phyloP scores from a whole-genome alignment of 1,140 invertebrate genomes.

The Proctacanthus coquilletti region DNA sequence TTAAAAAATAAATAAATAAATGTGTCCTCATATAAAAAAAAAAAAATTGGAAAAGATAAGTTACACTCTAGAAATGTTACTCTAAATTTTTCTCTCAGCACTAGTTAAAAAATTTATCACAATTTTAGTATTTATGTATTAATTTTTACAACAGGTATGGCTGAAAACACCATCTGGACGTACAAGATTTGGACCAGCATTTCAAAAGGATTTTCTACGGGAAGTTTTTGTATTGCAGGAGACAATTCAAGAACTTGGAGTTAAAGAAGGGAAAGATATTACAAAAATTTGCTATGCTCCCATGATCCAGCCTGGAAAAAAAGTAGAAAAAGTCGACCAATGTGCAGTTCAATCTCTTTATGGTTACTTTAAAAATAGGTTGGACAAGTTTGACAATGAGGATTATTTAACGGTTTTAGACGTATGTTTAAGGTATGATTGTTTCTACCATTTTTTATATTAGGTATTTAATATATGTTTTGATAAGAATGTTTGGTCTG shows the following conservation, averaged over 20 bases:
- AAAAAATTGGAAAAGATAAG: too few species aligned
- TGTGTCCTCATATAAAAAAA: too few species aligned
- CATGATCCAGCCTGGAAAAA: constrained; percentile 46
- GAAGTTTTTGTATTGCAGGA: constrained; percentile 48
- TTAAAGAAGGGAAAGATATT: constrained; percentile 34
- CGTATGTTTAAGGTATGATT: constrained; percentile 31
- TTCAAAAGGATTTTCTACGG: constrained; percentile 49
- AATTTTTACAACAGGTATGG: constrained; percentile 1
- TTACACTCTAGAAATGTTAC: too few species aligned
- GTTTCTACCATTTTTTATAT: neutral
- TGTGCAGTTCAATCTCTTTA: constrained; percentile 69
- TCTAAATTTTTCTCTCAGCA: too few species aligned
- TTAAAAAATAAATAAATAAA: too few species aligned
- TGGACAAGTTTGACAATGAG: constrained; percentile 32
- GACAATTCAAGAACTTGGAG: constrained; percentile 35
- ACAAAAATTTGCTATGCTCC: constrained; percentile 75
- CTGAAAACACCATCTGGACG: constrained; percentile 15
- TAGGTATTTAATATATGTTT: neutral
- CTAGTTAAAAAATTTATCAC: too few species aligned
- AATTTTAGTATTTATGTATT: too few species aligned
- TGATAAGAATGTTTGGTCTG: neutral
- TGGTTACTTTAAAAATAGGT: constrained; percentile 60
- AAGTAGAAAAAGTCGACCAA: constrained; percentile 35
- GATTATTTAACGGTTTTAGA: constrained; percentile 35
- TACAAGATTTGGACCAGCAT: constrained; percentile 45